Evolutionary conservation across 2,888 invertebrate species (phyloP).

Genomic region (Eupithecia abbreviata): DNA sequence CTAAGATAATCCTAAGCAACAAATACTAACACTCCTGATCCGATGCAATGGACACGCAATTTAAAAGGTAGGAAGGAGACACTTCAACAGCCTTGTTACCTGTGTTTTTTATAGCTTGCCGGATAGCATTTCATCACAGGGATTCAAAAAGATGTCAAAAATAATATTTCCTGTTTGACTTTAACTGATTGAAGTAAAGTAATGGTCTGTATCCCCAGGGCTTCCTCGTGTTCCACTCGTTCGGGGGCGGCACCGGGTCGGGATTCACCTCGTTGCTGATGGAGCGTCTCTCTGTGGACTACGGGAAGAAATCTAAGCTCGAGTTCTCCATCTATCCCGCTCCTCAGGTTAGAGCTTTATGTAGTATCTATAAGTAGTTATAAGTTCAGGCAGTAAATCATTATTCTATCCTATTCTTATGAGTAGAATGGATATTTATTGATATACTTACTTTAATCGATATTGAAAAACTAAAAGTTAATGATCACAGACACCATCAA

Average conservation of each 20-base stretch:
- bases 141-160: neutral
- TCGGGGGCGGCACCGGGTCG: conserved; percentile 95
- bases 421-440: too few relatives aligned
- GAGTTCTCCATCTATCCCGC: conserved; percentile 98
- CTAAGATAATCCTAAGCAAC: too few relatives aligned
- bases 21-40: too few relatives aligned
- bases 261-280: conserved; percentile 96
- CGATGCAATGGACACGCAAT: too few relatives aligned
- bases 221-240: conserved; percentile 96
- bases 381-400: too few relatives aligned
- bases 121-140: neutral
- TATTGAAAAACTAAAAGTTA: too few relatives aligned
- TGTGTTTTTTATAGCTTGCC: neutral
- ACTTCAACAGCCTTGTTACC: too few relatives aligned
- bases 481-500: too few relatives aligned
- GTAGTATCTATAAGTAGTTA: too few relatives aligned
- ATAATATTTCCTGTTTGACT: neutral
- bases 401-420: too few relatives aligned
- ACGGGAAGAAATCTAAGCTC: conserved; percentile 96
- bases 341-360: conserved; percentile 85
- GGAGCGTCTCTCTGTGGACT: conserved; percentile 96
- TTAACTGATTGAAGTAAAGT: neutral
- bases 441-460: too few relatives aligned
- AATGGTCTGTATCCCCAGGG: conserved; percentile 78
- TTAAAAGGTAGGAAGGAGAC: too few relatives aligned